Evolutionary conservation across 2,888 invertebrate species (phyloP).

Genomic region (Cerastoderma edule): DNA sequence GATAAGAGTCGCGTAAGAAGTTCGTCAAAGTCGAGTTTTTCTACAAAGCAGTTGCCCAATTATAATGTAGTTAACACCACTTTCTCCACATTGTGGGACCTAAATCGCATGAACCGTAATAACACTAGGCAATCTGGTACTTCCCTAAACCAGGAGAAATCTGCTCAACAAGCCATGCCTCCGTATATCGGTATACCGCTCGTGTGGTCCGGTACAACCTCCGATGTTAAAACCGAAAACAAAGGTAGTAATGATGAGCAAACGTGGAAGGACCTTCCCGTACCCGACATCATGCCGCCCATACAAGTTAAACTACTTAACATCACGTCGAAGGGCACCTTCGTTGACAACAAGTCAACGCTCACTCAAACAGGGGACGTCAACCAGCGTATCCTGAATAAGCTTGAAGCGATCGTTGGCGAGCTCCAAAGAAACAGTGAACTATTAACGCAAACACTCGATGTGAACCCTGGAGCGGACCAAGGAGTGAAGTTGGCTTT

Average conservation of each 20-base stretch:
- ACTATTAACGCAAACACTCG: constrained; percentile 3
- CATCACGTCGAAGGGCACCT: constrained; percentile 2
- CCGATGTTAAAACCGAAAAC: not conserved
- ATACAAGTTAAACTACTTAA: constrained; percentile 5
- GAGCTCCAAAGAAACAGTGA: constrained; percentile 14
- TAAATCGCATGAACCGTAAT: constrained; percentile 16
- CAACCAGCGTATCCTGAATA: constrained; percentile 6
- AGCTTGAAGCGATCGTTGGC: constrained; percentile 16
- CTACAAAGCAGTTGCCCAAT: too few relatives aligned
- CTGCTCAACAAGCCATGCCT: not conserved
- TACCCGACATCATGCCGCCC: constrained; percentile 20
- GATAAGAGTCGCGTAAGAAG: not conserved
- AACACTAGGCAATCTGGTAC: not conserved
- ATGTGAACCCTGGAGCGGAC: not conserved
- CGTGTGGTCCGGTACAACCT: not conserved
- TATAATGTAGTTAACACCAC: constrained; percentile 13
- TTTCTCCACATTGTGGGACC: constrained; percentile 30
- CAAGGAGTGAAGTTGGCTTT: constrained; percentile 3
- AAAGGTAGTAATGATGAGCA: not conserved
- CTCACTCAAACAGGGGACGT: constrained; percentile 4
- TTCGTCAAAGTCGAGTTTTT: not conserved
- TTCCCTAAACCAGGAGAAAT: not conserved
- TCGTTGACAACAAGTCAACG: not conserved
- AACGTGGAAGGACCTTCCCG: constrained; percentile 12
- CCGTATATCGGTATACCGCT: constrained; percentile 15